phyloP scores from a whole-genome alignment of 2,113 vertebrate species.

The Lagopus muta region DNA sequence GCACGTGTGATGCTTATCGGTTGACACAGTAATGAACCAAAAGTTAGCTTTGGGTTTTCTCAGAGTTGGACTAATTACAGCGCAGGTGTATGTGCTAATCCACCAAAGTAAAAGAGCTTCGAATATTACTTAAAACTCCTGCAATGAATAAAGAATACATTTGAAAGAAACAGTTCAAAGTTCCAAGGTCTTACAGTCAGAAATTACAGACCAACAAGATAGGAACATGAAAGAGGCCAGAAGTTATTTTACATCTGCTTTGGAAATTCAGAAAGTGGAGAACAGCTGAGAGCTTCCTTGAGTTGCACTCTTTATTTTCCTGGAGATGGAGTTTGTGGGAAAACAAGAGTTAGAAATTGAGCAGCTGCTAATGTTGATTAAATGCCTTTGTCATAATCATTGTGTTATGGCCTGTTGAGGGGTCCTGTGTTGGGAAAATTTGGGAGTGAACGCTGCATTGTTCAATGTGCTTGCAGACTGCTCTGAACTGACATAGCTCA shows the following conservation, averaged over 20 bases:
- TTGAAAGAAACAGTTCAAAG: background rate
- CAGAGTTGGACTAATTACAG: background rate
- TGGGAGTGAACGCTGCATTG: background rate
- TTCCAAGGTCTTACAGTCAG: background rate
- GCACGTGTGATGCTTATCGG: background rate
- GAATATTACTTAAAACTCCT: background rate
- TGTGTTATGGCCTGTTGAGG: background rate
- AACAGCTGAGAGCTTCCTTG: constrained; percentile 48
- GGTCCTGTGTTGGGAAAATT: background rate
- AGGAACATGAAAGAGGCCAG: constrained; percentile 6
- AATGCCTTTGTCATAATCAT: background rate
- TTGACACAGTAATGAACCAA: background rate
- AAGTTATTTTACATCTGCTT: constrained; percentile 49
- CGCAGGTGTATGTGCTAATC: background rate
- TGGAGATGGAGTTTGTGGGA: constrained; percentile 47
- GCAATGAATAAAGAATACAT: background rate
- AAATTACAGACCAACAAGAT: constrained; percentile 10
- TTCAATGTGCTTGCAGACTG: fast-evolving
- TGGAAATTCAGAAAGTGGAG: background rate
- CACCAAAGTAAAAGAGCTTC: background rate
- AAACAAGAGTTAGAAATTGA: background rate
- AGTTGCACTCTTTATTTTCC: constrained; percentile 5
- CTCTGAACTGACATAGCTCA: background rate
- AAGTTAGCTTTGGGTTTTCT: background rate
- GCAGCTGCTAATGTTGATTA: background rate